phyloP scores from a whole-genome alignment of 2,888 invertebrate species.

The Melitaea athalia region DNA sequence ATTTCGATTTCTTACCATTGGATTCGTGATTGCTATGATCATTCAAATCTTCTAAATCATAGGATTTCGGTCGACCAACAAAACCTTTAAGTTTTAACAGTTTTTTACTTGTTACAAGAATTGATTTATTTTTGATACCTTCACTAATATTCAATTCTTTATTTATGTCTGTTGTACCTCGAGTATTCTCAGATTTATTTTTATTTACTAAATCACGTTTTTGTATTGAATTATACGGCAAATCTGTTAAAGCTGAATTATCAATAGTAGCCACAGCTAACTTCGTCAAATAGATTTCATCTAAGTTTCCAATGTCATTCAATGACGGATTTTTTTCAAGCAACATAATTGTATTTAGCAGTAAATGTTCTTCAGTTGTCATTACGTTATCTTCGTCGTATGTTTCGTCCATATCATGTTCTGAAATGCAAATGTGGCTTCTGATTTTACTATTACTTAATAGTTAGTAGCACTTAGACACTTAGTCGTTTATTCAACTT shows the following conservation, averaged over 20 bases:
- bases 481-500: background rate
- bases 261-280: slow-evolving; percentile 60
- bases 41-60: slow-evolving; percentile 61
- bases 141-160: background rate
- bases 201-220: slow-evolving; percentile 52
- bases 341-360: slow-evolving; percentile 61
- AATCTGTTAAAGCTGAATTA: slow-evolving; percentile 42
- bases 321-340: slow-evolving; percentile 58
- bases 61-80: slow-evolving; percentile 65
- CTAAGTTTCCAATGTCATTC: slow-evolving; percentile 57
- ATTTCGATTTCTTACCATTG: slow-evolving; percentile 56
- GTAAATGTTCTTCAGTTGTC: slow-evolving; percentile 58
- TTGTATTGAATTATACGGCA: slow-evolving; percentile 49
- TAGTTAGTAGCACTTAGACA: background rate
- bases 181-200: slow-evolving; percentile 22
- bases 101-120: background rate
- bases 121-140: slow-evolving; percentile 2
- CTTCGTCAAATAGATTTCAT: slow-evolving; percentile 64
- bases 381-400: slow-evolving; percentile 50
- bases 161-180: background rate
- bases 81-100: slow-evolving; percentile 46
- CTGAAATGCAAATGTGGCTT: slow-evolving; percentile 49
- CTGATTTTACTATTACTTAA: background rate
- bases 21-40: slow-evolving; percentile 40
- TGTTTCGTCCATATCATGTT: slow-evolving; percentile 48